Evolutionary conservation across 1,140 invertebrate species (phyloP).

Genomic region (Steinernema feltiae): DNA sequence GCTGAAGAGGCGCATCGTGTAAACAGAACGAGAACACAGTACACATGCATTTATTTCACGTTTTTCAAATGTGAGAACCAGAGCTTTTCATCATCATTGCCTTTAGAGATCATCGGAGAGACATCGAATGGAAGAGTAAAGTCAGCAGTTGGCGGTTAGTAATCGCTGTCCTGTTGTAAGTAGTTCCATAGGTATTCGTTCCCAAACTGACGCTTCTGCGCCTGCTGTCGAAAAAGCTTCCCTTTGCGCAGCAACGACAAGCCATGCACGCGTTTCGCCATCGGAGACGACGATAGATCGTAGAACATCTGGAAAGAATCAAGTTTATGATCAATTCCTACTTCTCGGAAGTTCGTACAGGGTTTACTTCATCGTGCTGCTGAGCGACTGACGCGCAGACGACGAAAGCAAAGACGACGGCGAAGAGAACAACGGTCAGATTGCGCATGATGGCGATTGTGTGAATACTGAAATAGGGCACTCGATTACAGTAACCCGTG

Average conservation of each 20-base stretch:
- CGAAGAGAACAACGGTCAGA: neutral
- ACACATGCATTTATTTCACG: neutral
- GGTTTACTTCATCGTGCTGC: neutral
- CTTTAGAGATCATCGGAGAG: too few species aligned
- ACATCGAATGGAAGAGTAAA: too few species aligned
- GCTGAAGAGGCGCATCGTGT: too few species aligned
- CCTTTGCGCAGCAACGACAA: conserved; percentile 5
- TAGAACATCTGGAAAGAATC: neutral
- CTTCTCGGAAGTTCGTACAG: neutral
- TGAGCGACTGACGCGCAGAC: neutral
- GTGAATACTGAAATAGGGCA: neutral
- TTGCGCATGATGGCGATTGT: neutral
- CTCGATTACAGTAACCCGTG: too few species aligned
- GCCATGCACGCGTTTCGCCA: neutral
- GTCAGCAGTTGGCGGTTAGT: neutral
- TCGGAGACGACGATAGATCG: neutral
- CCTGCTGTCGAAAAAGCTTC: conserved; percentile 1
- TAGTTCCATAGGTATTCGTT: conserved; percentile 11
- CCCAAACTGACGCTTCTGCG: neutral
- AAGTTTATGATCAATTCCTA: neutral
- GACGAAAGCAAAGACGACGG: neutral
- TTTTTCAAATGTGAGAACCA: too few species aligned
- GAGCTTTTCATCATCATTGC: too few species aligned
- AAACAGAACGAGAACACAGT: too few species aligned
- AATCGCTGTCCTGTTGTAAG: neutral